These are phyloP conservation scores for Spisula subtruncata DNA, from an alignment of 2,888 invertebrate species.

Conservation along the genomic window DNA sequence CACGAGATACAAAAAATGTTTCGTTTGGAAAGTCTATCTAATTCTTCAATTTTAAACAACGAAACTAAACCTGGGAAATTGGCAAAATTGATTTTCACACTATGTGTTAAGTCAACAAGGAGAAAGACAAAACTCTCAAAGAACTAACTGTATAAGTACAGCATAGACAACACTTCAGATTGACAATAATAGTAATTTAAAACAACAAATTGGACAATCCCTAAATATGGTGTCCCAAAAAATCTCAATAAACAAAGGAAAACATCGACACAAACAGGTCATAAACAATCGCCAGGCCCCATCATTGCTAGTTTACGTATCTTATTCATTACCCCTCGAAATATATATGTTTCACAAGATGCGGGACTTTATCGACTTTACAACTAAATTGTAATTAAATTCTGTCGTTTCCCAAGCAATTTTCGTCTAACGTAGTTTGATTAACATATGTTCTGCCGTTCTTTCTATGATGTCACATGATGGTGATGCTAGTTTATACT, in stretches of 20 bases:
- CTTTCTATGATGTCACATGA: conserved; percentile 24
- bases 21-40: no score
- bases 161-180: not conserved
- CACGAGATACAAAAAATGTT: no score
- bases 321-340: conserved; percentile 40
- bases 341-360: conserved; percentile 41
- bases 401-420: conserved; percentile 48
- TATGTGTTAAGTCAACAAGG: not conserved
- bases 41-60: no score
- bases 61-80: no score
- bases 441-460: conserved; percentile 44
- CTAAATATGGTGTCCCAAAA: not conserved
- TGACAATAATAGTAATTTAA: conserved; percentile 12
- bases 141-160: not conserved
- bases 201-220: conserved; percentile 29
- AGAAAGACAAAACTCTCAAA: not conserved
- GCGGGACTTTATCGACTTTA: conserved; percentile 46
- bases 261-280: not conserved
- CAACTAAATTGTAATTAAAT: conserved; percentile 52
- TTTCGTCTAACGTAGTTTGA: conserved; percentile 46
- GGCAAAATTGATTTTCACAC: not conserved
- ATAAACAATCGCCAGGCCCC: conserved; percentile 28
- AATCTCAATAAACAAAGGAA: conserved; percentile 5
- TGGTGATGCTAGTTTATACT: conserved; percentile 4
- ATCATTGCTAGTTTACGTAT: conserved; percentile 29